Conservation (phyloP, 2,888 invertebrate species). For the Lycia hirtaria region DNA sequence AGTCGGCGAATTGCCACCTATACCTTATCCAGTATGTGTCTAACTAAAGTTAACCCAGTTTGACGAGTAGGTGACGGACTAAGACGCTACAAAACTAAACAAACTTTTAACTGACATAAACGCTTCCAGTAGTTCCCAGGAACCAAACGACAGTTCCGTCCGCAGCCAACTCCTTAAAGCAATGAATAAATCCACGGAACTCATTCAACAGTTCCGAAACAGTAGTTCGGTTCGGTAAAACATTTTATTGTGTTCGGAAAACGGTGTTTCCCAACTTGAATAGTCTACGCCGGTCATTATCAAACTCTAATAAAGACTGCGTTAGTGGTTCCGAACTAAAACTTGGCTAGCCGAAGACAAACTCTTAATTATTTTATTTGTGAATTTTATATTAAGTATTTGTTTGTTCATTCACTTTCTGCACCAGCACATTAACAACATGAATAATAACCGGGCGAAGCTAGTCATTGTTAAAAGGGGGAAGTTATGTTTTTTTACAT, state of each 20-base stretch:
- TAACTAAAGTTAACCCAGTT: no score
- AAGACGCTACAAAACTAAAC: slow-evolving; percentile 20
- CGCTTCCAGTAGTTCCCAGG: slow-evolving; percentile 24
- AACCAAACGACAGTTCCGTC: slow-evolving; percentile 31
- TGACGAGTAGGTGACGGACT: neutral
- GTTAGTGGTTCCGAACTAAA: slow-evolving; percentile 18
- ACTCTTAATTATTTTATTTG: slow-evolving; percentile 14
- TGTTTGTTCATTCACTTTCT: no score
- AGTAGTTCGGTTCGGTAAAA: slow-evolving; percentile 46
- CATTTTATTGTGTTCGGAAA: slow-evolving; percentile 46
- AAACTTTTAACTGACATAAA: slow-evolving; percentile 30
- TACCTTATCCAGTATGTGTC: no score
- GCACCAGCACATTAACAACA: no score
- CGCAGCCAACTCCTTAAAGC: slow-evolving; percentile 37
- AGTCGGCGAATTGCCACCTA: no score
- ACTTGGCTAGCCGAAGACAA: slow-evolving; percentile 4
- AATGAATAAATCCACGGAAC: slow-evolving; percentile 41
- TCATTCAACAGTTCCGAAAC: slow-evolving; percentile 47
- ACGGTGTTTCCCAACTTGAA: slow-evolving; percentile 41
- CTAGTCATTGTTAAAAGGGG: no score
- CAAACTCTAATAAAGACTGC: slow-evolving; percentile 34
- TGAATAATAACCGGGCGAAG: no score
- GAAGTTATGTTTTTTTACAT: no score
- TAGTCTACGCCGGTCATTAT: slow-evolving; percentile 41
- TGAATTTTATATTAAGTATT: no score